These are phyloP conservation scores for Cryptoblepharus egeriae DNA, from an alignment of 2,797 vertebrate genomes.

Conservation along the genomic window DNA sequence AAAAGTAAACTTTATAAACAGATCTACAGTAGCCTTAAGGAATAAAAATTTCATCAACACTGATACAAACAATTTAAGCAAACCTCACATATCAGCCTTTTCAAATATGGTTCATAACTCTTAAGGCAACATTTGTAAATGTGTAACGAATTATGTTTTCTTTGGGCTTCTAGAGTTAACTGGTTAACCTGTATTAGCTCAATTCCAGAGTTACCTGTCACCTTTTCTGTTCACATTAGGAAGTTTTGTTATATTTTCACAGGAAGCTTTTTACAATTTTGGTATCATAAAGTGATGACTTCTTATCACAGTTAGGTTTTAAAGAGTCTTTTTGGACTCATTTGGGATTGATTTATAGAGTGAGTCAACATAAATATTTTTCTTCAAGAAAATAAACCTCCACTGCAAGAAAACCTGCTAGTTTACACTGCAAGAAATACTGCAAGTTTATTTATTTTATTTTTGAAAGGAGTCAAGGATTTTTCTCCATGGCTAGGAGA, in stretches of 20 bases:
- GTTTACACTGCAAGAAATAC: no score
- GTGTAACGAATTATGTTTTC: constrained; percentile 4
- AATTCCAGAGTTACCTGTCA: neutral
- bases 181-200: neutral
- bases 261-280: neutral
- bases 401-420: neutral
- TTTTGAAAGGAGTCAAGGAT: no score
- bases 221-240: neutral
- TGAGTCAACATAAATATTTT: neutral
- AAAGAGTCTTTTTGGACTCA: neutral
- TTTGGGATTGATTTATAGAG: neutral
- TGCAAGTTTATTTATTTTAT: no score
- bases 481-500: no score
- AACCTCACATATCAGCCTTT: neutral
- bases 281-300: neutral
- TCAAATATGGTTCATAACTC: neutral
- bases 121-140: neutral
- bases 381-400: neutral
- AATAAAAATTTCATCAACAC: neutral
- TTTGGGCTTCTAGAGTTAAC: neutral
- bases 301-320: neutral
- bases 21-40: neutral
- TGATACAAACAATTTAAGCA: neutral
- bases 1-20: neutral
- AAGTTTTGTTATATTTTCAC: neutral